phyloP scores from a whole-genome alignment of 2,797 vertebrate genomes.

The Avahi laniger region DNA sequence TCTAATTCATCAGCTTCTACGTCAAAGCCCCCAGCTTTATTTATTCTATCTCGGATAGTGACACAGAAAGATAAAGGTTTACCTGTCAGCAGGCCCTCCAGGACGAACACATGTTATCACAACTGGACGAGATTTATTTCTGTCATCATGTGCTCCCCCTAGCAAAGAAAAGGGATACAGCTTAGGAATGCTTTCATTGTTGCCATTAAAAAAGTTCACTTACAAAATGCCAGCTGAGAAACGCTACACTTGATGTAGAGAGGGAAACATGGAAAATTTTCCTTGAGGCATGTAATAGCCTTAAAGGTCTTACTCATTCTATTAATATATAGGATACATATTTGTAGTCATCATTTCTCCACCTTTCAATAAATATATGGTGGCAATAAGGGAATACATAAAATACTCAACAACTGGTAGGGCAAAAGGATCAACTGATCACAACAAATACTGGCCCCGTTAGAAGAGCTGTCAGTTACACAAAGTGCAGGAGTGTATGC shows the following conservation, averaged over 20 bases:
- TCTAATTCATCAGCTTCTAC: conserved; percentile 57
- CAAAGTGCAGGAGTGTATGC: not conserved
- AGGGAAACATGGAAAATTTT: not conserved
- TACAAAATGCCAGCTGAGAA: conserved; percentile 56
- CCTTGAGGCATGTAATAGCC: not conserved
- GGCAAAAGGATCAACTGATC: not conserved
- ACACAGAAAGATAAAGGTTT: conserved; percentile 81
- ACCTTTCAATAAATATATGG: not conserved
- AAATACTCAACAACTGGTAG: not conserved
- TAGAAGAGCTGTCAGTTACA: not conserved
- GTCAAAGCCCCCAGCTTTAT: conserved; percentile 67
- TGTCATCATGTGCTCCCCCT: conserved; percentile 96
- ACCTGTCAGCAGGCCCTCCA: conserved; percentile 98
- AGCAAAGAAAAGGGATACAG: conserved; percentile 70
- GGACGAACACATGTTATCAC: conserved; percentile 96
- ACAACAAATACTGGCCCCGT: not conserved
- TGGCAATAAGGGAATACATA: not conserved
- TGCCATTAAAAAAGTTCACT: conserved; percentile 61
- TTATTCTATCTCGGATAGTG: conserved; percentile 47
- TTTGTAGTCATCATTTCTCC: not conserved
- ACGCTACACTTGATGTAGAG: not conserved
- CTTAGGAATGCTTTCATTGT: conserved; percentile 41
- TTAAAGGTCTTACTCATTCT: conserved; percentile 12
- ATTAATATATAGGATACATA: not conserved
- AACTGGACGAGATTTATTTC: conserved; percentile 98